Base-by-base conservation (phyloP, 2,113 vertebrate genomes). In the Mustela nigripes region DNA sequence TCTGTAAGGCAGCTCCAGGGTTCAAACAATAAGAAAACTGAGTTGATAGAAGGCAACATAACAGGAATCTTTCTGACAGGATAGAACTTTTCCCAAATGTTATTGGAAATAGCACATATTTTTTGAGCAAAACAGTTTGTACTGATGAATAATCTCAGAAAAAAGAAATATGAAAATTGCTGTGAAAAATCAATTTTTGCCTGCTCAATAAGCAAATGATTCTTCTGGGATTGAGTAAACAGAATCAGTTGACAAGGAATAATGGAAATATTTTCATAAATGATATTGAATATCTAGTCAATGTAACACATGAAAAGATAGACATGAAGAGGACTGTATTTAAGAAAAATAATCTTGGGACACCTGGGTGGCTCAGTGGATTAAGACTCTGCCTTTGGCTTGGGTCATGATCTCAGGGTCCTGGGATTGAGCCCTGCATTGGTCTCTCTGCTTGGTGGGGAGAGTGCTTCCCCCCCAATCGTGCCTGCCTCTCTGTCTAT, bases 151-250 rank as follows among this genome's bases (percentile, higher is more conserved):
- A 31, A 84, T 39, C 42, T 63, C 5, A 84, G 48, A 73, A 89
- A 15, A 81, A 24, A 76, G 31, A 85, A 80, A 62, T 24, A 76
- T 33, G 45, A 92, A 81, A 94, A 78, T 81, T 69, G 88, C 71
- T 50, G 1, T 84, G 71, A 97, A 90, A 96, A 62, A 93, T 88
- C 42, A 84, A 56, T 76, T 74, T 81, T 96, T 79, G 63, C 39
- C 48, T 93, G 28, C 11, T 84, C 28, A 88, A 28, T 87, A 82
- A 74, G 14, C 50, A 84, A 88, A 65, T 67, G 24, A 42, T 86
- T 92, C 14, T 94, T 93, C 18, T 67, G 65, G 5, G 28, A 1
- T 11, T 90, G 4, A 11, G 86, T 79, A 95, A 87, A 92, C 76
- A 94, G 60, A 96, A 90, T 74, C 9, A 45, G 9, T 88, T 80